Conservation (phyloP, 2,113 vertebrate genomes). For the Seriola dumerili region DNA sequence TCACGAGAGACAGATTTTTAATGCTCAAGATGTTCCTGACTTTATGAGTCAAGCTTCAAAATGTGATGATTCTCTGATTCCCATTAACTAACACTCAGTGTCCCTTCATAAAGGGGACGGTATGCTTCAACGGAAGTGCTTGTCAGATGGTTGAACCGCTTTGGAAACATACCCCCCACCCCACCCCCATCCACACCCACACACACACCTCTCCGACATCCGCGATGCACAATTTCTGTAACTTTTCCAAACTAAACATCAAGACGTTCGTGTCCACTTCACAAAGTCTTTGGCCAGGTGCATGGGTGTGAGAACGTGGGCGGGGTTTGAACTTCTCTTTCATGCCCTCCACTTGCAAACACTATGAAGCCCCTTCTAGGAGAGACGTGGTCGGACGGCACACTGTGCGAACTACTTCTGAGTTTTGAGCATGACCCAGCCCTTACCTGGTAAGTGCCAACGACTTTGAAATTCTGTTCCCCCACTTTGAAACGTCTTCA, state of each 20-base stretch:
- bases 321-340: not conserved
- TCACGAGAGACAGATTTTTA: not conserved
- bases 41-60: not conserved
- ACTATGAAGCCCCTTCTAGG: too few relatives aligned
- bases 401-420: too few relatives aligned
- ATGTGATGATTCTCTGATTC: not conserved
- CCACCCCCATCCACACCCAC: too few relatives aligned
- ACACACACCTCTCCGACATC: not conserved
- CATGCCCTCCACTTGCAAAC: not conserved
- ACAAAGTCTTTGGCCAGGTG: not conserved
- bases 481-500: not conserved
- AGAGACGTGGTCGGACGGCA: too few relatives aligned
- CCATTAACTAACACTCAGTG: not conserved
- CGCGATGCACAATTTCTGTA: not conserved
- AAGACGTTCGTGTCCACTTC: not conserved
- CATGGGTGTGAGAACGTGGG: not conserved
- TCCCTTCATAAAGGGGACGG: not conserved
- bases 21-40: not conserved
- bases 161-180: not conserved
- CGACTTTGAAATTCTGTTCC: too few relatives aligned
- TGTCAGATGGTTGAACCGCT: not conserved
- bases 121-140: not conserved
- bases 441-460: too few relatives aligned
- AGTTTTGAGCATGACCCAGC: too few relatives aligned
- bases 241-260: not conserved